Base-by-base conservation (phyloP, 2,113 vertebrate genomes). In the Lamprotornis superbus region DNA sequence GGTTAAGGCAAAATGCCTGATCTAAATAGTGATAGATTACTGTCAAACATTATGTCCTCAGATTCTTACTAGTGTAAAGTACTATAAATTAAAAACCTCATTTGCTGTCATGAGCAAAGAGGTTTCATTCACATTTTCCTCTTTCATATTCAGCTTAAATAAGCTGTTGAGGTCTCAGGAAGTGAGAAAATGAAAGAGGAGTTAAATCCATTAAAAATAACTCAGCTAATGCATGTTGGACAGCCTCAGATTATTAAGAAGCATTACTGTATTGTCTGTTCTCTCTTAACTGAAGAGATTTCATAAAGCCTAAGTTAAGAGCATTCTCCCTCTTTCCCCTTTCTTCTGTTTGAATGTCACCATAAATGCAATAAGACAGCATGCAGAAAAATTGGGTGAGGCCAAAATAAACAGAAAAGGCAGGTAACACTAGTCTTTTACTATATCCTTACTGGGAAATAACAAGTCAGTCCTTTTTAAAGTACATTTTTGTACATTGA, bases 141-240 rank as follows among this genome's bases (percentile, higher is more conserved):
- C 42, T 76, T 89, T 94, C 19, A 4, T 33, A 76, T 84, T 92
- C 56, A 87, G 44, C 21, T 77, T 65, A 89, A 93, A 87, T 19
- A 76, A 91, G 8, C 14, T 67, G 8, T 40, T 83, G 59, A 68
- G 57, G 49, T 60, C 50, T 89, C 61, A 60, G 20, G 31, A 91
- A 90, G 53, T 76, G 20, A 71, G 50, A 87, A 89, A 57, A 92
- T 31, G 44, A 67, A 92, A 57, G 20, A 27, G 2, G 25, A 71
- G 28, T 63, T 68, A 93, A 89, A 89, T 83, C 55, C 28, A 69
- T 86, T 69, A 57, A 89, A 91, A 89, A 93, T 85, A 91, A 82
- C 35, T 69, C 46, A 76, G 35, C 25, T 94, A 91, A 89, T 85
- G 53, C 53, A 57, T 69, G 57, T 84, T 91, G 57, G 55, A 87